Conservation (phyloP, 1,140 invertebrate species). For the Micrasema longulum region DNA sequence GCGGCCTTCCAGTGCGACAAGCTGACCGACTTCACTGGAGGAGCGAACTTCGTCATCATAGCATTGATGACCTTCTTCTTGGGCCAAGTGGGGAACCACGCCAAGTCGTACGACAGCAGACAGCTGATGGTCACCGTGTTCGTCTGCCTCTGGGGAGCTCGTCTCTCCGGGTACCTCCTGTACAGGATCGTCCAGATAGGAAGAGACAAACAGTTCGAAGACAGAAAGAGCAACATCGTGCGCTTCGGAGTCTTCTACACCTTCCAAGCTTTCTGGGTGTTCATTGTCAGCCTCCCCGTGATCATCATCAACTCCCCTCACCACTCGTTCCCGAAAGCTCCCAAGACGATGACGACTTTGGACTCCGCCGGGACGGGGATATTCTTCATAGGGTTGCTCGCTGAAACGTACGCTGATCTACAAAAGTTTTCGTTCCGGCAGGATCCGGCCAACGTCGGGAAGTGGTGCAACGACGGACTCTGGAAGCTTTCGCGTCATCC, state of each 20-base stretch:
- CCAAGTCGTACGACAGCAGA: slow-evolving; percentile 84
- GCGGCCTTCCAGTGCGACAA: slow-evolving; percentile 90
- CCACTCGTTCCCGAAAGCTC: slow-evolving; percentile 79
- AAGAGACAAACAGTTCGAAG: slow-evolving; percentile 90
- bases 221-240: slow-evolving; percentile 86
- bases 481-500: slow-evolving; percentile 93
- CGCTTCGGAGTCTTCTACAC: slow-evolving; percentile 92
- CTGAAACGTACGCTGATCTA: slow-evolving; percentile 90
- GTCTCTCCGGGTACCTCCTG: slow-evolving; percentile 86
- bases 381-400: slow-evolving; percentile 85
- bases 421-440: slow-evolving; percentile 92
- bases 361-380: slow-evolving; percentile 87
- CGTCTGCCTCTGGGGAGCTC: slow-evolving; percentile 86
- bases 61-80: slow-evolving; percentile 88
- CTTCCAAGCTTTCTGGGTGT: slow-evolving; percentile 96
- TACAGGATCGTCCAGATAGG: slow-evolving; percentile 91
- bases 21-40: slow-evolving; percentile 92
- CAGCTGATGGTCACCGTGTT: slow-evolving; percentile 90
- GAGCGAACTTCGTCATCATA: slow-evolving; percentile 90
- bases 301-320: slow-evolving; percentile 92
- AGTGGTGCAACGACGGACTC: slow-evolving; percentile 90
- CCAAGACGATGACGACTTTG: slow-evolving; percentile 84
- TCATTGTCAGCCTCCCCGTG: slow-evolving; percentile 89
- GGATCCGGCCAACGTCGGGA: slow-evolving; percentile 87
- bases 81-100: slow-evolving; percentile 76